Evolutionary conservation across 2,797 vertebrate species (phyloP).

Genomic region (Myripristis murdjan): DNA sequence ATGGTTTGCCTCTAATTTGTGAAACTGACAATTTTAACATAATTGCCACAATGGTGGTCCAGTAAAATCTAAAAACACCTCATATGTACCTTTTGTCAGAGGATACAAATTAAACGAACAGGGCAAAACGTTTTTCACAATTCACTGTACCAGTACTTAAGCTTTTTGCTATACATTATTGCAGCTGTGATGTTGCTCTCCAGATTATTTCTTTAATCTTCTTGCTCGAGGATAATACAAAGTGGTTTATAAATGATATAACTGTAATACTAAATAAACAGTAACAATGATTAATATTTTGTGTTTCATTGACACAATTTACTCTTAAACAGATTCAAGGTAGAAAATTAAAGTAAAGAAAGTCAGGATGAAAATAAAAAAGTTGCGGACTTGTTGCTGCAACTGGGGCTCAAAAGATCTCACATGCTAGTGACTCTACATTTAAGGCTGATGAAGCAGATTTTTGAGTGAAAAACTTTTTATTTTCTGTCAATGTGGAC

Average conservation of each 20-base stretch:
- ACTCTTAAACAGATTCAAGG: background rate
- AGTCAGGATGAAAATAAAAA: background rate
- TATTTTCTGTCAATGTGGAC: slow-evolving; percentile 6
- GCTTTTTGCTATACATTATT: slow-evolving; percentile 15
- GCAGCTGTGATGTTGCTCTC: slow-evolving; percentile 29
- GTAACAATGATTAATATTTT: slow-evolving; percentile 25
- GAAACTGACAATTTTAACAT: background rate
- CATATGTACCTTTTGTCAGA: slow-evolving; percentile 9
- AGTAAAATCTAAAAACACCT: slow-evolving; percentile 33
- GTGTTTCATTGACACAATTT: background rate
- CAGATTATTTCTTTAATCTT: slow-evolving; percentile 24
- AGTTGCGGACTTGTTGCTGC: background rate
- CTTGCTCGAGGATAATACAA: slow-evolving; percentile 17
- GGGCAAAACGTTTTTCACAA: slow-evolving; percentile 9
- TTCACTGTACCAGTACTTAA: background rate
- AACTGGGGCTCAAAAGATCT: background rate
- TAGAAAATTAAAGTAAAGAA: background rate
- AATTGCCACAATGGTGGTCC: background rate
- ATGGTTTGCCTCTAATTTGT: background rate
- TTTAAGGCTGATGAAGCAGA: background rate
- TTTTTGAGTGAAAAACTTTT: slow-evolving; percentile 4
- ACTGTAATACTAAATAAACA: slow-evolving; percentile 54
- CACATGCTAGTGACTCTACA: background rate
- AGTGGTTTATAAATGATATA: slow-evolving; percentile 35
- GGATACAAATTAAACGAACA: background rate